Percentiles rank a stretch among this genome's conserved stretches.
Conservation (phyloP, 2,113 vertebrate species). For the Lipophrys pholis region DNA sequence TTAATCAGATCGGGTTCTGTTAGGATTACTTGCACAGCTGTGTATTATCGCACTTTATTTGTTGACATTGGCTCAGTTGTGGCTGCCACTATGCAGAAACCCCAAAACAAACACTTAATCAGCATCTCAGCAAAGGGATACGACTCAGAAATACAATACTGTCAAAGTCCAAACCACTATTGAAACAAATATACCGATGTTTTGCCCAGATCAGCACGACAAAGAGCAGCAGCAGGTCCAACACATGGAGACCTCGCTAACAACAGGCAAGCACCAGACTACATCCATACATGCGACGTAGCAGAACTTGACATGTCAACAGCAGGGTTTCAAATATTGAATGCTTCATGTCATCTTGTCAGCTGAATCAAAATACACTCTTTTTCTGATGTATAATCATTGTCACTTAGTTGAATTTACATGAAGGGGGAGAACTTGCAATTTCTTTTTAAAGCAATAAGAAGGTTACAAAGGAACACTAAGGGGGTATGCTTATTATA, state of each 20-base stretch:
- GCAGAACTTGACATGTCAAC: constrained; percentile 97
- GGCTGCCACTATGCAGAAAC: too few relatives aligned
- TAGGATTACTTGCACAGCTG: too few relatives aligned
- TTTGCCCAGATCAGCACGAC: constrained; percentile 62
- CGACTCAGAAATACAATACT: background rate
- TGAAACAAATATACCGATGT: background rate
- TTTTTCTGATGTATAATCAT: background rate
- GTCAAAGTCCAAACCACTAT: background rate
- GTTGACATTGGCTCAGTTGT: too few relatives aligned
- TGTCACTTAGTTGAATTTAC: too few relatives aligned
- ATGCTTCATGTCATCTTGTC: constrained; percentile 4
- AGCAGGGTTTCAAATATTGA: constrained; percentile 76
- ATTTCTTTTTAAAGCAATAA: too few relatives aligned
- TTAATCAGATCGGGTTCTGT: too few relatives aligned
- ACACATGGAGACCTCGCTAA: constrained; percentile 79
- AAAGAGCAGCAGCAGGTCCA: constrained; percentile 49
- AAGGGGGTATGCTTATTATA: too few relatives aligned
- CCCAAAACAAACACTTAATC: background rate
- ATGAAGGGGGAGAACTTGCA: too few relatives aligned
- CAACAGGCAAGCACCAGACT: constrained; percentile 90
- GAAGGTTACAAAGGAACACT: too few relatives aligned
- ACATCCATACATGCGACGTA: constrained; percentile 92
- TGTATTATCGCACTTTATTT: too few relatives aligned
- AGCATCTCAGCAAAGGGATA: background rate
- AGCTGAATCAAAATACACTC: constrained; percentile 1